A percentile compares a stretch with the other conserved stretches of the same genome.
These are phyloP conservation scores for Malurus elegans DNA, from an alignment of 2,113 vertebrate genomes.

Conservation along the genomic window DNA sequence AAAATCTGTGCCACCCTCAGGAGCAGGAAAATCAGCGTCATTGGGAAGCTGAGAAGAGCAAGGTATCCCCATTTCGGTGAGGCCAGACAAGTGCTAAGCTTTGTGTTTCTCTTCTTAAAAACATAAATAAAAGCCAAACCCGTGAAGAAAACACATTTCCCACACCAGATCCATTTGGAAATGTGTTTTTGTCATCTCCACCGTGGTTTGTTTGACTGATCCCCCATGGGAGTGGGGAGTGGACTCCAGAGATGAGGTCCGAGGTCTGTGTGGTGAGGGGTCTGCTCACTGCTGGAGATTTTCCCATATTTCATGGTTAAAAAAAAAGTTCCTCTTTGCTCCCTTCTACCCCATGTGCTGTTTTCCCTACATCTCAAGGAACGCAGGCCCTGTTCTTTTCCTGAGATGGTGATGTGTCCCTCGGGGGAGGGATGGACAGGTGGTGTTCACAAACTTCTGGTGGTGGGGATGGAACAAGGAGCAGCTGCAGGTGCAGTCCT, in stretches of 20 bases:
- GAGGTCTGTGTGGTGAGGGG: neutral
- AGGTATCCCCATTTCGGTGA: constrained; percentile 33
- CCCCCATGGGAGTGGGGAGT: neutral
- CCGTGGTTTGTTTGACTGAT: neutral
- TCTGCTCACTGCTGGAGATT: neutral
- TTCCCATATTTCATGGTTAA: neutral
- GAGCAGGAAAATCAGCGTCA: fast-evolving
- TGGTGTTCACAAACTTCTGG: neutral
- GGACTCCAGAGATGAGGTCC: neutral
- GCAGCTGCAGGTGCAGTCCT: neutral
- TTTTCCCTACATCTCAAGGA: neutral
- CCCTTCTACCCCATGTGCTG: neutral
- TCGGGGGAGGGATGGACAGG: neutral
- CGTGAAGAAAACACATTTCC: neutral
- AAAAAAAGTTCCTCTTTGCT: neutral
- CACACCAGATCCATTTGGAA: neutral
- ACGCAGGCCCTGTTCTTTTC: neutral
- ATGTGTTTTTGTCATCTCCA: neutral
- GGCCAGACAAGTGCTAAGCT: neutral
- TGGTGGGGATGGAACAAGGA: neutral
- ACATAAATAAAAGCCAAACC: neutral
- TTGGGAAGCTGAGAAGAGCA: constrained; percentile 5
- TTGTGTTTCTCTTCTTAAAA: neutral
- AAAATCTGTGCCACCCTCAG: neutral
- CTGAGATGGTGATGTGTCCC: neutral